A percentile compares a stretch with the other conserved stretches of the same genome.
Conservation (phyloP, 2,888 invertebrate species). For the Cantharis rustica region DNA sequence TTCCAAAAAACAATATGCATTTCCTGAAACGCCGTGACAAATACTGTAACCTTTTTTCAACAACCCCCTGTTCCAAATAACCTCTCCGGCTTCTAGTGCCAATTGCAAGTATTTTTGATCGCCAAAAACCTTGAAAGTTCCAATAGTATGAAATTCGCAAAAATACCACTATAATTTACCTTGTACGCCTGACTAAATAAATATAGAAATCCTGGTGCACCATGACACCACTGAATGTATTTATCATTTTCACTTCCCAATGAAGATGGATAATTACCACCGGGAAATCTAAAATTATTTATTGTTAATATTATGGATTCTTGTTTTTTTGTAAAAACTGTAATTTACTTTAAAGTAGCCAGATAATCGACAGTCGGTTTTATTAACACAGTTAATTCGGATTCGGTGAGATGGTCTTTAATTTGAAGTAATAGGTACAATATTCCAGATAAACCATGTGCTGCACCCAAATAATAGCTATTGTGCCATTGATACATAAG, state of each 20-base stretch:
- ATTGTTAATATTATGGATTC: not conserved
- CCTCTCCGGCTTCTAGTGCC: conserved; percentile 73
- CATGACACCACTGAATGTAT: conserved; percentile 93
- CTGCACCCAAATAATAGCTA: conserved; percentile 84
- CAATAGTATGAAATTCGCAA: not conserved
- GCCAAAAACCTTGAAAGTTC: conserved; percentile 64
- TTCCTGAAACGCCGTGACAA: conserved; percentile 88
- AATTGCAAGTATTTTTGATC: conserved; percentile 71
- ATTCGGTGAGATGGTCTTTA: conserved; percentile 59
- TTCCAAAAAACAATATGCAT: conserved; percentile 81
- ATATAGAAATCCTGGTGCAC: conserved; percentile 85
- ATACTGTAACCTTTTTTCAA: conserved; percentile 83
- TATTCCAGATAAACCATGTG: conserved; percentile 88
- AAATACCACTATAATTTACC: conserved; percentile 53
- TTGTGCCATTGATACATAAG: conserved; percentile 88
- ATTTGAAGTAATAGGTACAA: conserved; percentile 81
- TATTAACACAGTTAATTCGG: conserved; percentile 63
- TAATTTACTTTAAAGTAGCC: conserved; percentile 54
- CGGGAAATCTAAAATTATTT: conserved; percentile 54
- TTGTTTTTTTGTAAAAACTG: not conserved
- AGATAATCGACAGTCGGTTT: conserved; percentile 71
- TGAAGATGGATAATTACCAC: conserved; percentile 81
- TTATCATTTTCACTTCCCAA: conserved; percentile 70
- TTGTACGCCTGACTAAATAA: conserved; percentile 70
- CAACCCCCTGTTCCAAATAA: conserved; percentile 81